phyloP scores from a whole-genome alignment of 2,113 vertebrate species.

The Passer montanus region DNA sequence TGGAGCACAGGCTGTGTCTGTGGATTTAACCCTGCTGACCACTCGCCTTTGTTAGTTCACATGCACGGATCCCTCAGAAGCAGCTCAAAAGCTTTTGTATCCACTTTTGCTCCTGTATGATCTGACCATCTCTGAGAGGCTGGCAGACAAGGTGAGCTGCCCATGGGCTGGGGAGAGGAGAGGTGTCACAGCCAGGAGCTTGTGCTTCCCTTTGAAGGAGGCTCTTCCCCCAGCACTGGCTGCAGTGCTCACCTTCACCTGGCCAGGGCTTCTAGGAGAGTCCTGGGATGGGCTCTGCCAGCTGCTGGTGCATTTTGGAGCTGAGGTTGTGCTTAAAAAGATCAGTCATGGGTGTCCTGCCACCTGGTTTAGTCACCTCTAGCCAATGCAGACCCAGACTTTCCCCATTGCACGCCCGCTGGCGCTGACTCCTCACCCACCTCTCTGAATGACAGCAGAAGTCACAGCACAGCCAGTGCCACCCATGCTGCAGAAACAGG shows the following conservation, averaged over 20 bases:
- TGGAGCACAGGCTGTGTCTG: background rate
- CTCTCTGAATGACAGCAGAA: background rate
- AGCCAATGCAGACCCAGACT: background rate
- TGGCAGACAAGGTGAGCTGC: background rate
- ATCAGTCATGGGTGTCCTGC: background rate
- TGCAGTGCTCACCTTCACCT: background rate
- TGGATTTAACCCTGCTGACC: conserved; percentile 27
- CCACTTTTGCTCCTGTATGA: background rate
- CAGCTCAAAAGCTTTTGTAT: background rate
- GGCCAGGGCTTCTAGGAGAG: background rate
- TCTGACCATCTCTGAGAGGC: background rate
- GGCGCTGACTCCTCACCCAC: background rate
- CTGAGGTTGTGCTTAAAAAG: background rate
- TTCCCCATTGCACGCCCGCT: background rate
- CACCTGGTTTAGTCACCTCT: background rate
- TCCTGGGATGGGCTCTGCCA: background rate
- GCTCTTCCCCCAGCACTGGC: background rate
- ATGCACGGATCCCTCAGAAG: background rate
- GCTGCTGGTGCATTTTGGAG: background rate
- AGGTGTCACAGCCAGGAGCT: background rate
- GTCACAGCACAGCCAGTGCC: background rate
- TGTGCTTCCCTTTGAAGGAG: background rate
- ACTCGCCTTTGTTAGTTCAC: background rate
- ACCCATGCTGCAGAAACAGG: background rate
- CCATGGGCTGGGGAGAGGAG: background rate